Conservation (phyloP, 2,113 vertebrate species). For the Ctenomys sociabilis region DNA sequence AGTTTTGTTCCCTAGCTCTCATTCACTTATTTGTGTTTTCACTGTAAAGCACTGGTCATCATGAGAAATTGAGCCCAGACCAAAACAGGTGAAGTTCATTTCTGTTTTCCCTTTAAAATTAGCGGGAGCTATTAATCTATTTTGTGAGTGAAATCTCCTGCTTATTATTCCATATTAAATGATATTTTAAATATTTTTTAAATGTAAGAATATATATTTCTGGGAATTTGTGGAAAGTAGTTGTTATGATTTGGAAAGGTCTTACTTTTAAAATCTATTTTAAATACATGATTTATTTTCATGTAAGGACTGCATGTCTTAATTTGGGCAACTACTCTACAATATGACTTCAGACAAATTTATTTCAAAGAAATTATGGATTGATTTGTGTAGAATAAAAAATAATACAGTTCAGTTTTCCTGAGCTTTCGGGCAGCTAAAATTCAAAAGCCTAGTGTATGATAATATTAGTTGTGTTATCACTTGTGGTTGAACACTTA, state of each 20-base stretch:
- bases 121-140: background rate
- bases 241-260: background rate
- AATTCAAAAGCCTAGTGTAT: background rate
- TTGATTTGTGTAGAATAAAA: slow-evolving; percentile 29
- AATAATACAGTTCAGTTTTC: background rate
- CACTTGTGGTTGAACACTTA: background rate
- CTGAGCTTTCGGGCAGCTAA: background rate
- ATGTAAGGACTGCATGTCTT: background rate
- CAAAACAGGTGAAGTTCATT: background rate
- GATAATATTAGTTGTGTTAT: background rate
- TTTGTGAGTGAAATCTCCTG: background rate
- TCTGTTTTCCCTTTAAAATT: slow-evolving; percentile 1
- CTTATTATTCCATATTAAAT: background rate
- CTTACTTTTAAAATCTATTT: background rate
- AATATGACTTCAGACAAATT: background rate
- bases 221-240: background rate
- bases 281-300: background rate
- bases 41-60: background rate
- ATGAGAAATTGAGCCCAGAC: background rate
- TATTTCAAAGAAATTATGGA: background rate
- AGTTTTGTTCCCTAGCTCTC: background rate
- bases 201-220: background rate
- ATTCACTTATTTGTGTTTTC: background rate
- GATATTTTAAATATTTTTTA: background rate
- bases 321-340: background rate